Percentiles rank a stretch among this genome's conserved stretches.
phyloP scores from a whole-genome alignment of 2,888 invertebrate species.

The Eulithis prunata region DNA sequence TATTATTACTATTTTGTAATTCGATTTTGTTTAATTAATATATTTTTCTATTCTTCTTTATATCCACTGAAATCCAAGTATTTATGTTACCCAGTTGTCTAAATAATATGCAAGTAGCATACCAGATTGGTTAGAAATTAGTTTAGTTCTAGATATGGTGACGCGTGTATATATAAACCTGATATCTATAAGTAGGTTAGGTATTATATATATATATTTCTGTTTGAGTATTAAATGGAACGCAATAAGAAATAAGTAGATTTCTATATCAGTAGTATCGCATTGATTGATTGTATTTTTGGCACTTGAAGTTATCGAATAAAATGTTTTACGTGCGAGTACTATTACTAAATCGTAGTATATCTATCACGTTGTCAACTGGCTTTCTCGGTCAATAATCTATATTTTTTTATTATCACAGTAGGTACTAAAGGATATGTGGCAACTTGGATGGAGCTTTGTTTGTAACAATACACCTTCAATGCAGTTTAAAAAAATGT shows the following conservation, averaged over 20 bases:
- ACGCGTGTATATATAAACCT: background rate
- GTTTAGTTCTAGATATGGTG: constrained; percentile 1
- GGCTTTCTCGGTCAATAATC: background rate
- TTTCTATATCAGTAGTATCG: constrained; percentile 35
- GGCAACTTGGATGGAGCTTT: too few relatives aligned
- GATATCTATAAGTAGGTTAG: background rate
- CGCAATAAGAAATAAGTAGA: constrained; percentile 30
- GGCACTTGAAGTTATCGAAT: constrained; percentile 15
- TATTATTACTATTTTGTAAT: too few relatives aligned
- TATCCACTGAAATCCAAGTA: too few relatives aligned
- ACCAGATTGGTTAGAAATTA: background rate
- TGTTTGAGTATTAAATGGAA: constrained; percentile 2
- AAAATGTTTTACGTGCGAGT: background rate
- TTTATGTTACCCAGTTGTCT: too few relatives aligned
- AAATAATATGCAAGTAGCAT: too few relatives aligned
- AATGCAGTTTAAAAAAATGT: too few relatives aligned
- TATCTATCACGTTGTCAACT: background rate
- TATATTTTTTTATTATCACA: too few relatives aligned
- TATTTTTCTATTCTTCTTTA: too few relatives aligned
- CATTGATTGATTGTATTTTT: constrained; percentile 37
- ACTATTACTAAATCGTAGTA: too few relatives aligned
- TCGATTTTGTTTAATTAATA: too few relatives aligned
- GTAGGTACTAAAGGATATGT: too few relatives aligned
- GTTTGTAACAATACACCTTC: too few relatives aligned
- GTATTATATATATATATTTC: background rate